Evolutionary conservation across 2,113 vertebrate genomes (phyloP), one percentile per base, ranked within the genome.

Genomic region (Lanius ludovicianus): DNA sequence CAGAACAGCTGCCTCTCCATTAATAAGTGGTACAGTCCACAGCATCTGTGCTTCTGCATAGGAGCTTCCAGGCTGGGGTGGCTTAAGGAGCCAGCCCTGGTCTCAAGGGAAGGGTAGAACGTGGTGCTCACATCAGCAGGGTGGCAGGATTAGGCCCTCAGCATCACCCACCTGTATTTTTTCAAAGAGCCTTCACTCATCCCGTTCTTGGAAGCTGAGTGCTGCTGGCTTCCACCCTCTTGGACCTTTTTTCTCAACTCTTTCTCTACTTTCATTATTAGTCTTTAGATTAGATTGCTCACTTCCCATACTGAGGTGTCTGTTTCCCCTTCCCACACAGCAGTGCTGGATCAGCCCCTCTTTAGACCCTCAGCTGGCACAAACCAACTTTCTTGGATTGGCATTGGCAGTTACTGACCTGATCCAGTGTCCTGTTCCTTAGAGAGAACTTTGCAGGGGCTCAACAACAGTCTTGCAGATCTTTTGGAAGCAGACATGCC

Each of bases 161-260:
- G 18, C 57, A 69, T 33, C 62, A 64, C 7, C 22, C 39, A 3
- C 1, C 3, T 0, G 2, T 14, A 15, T 46, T 62, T 75, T 59
- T n/a, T 18, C 28, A 28, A 75, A 68, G 18, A 64, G 44, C 15
- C 39, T 62, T 69, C 2, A 2, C 37, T 84, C 46, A 25, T 33
- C 70, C 25, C 4, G 0, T 52, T 39, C n/a, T 74, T 56, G 33
- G 37, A 24, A 80, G 59, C 4, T 5, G 46, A 59, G 49, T 65
- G 23, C 19, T 80, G 35, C 28, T 64, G 75, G 7, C 25, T 77
- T 22, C 50, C 31, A 62, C 31, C 10, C 7, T 56, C 59, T 3
- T 31, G 18, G 15, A 8, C 7, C 13, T 42, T 52, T 52, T 91
- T n/a, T 57, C 60, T 78, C 30, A 75, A 6, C 42, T 57, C 35